Evolutionary conservation across 1,140 invertebrate species (phyloP), one percentile per base, ranked within the genome.

Genomic region (Centruroides vittatus): DNA sequence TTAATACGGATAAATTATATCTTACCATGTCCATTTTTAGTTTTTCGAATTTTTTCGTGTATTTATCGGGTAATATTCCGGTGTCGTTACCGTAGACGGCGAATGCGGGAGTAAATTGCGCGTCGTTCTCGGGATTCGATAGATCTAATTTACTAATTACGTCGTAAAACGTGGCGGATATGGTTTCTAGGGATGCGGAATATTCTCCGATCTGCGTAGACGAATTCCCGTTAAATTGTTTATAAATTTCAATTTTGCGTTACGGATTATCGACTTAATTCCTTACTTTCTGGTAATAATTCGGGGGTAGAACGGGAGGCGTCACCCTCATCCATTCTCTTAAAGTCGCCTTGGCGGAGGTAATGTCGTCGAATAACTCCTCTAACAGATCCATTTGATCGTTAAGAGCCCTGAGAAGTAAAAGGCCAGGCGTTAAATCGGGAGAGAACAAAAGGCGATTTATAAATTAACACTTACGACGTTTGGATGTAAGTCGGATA

Each of bases 251-350:
- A 23, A 23, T 23, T 23, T 23, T 23, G 2, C 2, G 2, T 23
- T 23, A 23, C 2, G 2, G 23, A 23, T 23, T 23, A 23, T 23
- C 3, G 11, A 51, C 5, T 11, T 10, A 13, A 13, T 34, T n/a
- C 52, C 12, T 57, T 35, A 65, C 63, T 51, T 65, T 58, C 6
- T 65, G 57, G n/a, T 55, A 49, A 1, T 59, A 46, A 35, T 59
- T 49, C 10, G 13, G 55, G 4, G 52, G 35, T 4, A 65, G 23
- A n/a, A 61, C 50, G 5, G 63, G 63, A n/a, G 63, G 63, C 13
- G 61, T 60, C 7, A 61, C 58, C 13, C 57, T 3, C 54, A 65
- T 5, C 63, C 63, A 65, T 57, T 65, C 63, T 10, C 59, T 57
- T 3, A 65, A n/a, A 10, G 47, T 23, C 47, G 53, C 56, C 34